phyloP scores from a whole-genome alignment of 2,888 invertebrate species.

The Aelia acuminata region DNA sequence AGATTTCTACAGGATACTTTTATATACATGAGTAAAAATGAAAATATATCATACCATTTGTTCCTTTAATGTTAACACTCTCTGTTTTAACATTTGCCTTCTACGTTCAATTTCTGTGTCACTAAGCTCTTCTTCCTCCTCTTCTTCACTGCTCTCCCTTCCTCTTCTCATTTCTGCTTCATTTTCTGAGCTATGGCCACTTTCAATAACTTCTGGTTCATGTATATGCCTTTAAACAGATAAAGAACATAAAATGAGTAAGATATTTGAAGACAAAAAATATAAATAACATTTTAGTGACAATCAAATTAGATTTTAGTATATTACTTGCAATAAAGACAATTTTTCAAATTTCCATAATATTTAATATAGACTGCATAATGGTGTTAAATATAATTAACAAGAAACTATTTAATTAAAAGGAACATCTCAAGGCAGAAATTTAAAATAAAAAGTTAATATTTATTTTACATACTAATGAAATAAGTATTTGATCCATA shows the following conservation, averaged over 20 bases:
- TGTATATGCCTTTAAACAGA: conserved; percentile 74
- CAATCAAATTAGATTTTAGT: not conserved
- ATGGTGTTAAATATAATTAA: not conserved
- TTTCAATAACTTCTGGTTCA: conserved; percentile 78
- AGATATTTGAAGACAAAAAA: not conserved
- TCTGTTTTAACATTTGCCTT: conserved; percentile 78
- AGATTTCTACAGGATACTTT: not conserved
- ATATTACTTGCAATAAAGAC: not conserved
- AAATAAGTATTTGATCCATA: not conserved
- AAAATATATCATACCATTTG: conserved; percentile 70
- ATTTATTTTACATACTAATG: not conserved
- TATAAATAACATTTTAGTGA: not conserved
- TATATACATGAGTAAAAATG: not conserved
- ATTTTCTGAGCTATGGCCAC: conserved; percentile 73
- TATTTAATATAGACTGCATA: not conserved
- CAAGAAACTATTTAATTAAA: too few species aligned
- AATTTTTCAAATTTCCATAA: not conserved
- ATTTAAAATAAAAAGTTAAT: not conserved
- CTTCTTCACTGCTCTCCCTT: conserved; percentile 73
- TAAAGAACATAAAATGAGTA: not conserved
- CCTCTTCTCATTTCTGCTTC: conserved; percentile 69
- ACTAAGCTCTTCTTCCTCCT: conserved; percentile 87
- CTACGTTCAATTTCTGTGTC: conserved; percentile 88
- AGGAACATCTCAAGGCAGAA: too few species aligned
- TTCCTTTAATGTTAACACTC: conserved; percentile 79